Base-by-base conservation (phyloP, 2,888 invertebrate species). In the Gerris lacustris region DNA sequence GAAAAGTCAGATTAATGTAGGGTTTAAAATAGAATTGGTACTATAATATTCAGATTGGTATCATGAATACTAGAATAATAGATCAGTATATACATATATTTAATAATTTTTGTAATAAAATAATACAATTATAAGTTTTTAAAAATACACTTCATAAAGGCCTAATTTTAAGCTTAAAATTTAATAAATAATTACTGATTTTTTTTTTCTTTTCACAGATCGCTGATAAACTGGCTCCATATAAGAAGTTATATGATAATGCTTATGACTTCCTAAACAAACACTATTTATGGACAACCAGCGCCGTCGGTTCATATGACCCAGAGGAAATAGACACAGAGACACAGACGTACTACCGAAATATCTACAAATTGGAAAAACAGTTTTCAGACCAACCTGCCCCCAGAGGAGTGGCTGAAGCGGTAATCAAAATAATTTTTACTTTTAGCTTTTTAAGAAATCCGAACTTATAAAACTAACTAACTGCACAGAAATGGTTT, bases 261-360 rank as follows among this genome's bases (percentile, higher is more conserved):
- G 88, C 91, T 0, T 89, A 87, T 72, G 92, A 94, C 70, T 97
- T 94, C 79, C 82, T 92, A 74, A 86, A 86, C 67, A 95, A 92
- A 79, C 84, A 91, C 79, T 86, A 91, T 75, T 83, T 84, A 5
- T 97, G 97, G 96, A 90, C 95, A 87, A 86, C 86, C 73, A 87
- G 86, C 11, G 84, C 89, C 82, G 90, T 96, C 75, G 91, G 92
- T 6, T 87, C 87, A 69, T 87, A 88, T 77, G 91, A 94, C 79
- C 96, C 96, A 0, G 95, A 96, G 79, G 86, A 86, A 18, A 94
- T 97, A 70, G 96, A 96, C 75, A 82, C 84, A 15, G 92, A 93
- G 73, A 88, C 91, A 0, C 86, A 86, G 66, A 86, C 86, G 75
- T 82, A 84, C 75, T 88, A 87, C 80, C 86, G 94, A 75, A 87